Percentiles rank a stretch among this genome's conserved stretches.
phyloP scores from a whole-genome alignment of 2,113 vertebrate species.

The Syrmaticus mikado region DNA sequence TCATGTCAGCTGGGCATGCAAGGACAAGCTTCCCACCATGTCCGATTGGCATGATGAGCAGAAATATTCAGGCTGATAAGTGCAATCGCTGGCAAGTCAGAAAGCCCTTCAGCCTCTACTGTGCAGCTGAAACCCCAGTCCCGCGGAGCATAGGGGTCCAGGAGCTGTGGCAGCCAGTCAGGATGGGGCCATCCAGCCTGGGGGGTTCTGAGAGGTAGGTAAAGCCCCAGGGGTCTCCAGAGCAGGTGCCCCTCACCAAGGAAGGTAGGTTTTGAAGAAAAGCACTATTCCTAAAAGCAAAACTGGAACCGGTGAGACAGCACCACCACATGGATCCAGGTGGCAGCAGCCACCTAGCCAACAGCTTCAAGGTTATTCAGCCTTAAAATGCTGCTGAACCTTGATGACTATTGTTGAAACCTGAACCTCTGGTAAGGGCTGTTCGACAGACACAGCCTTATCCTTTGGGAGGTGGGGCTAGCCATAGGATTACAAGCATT shows the following conservation, averaged over 20 bases:
- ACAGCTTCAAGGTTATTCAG: neutral
- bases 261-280: neutral
- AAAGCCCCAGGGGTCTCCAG: neutral
- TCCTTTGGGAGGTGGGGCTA: neutral
- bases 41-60: neutral
- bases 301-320: rapidly evolving
- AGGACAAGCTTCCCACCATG: neutral
- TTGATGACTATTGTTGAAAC: neutral
- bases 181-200: neutral
- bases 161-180: neutral
- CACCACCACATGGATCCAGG: neutral
- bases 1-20: neutral
- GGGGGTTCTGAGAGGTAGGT: neutral
- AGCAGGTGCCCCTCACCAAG: neutral
- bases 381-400: neutral
- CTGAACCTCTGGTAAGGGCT: neutral
- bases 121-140: neutral
- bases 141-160: rapidly evolving
- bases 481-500: rapidly evolving
- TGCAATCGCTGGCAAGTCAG: neutral
- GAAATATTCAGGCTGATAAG: neutral
- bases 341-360: neutral
- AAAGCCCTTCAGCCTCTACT: neutral
- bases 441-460: neutral
- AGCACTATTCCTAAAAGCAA: neutral